Percentiles rank a stretch among this genome's conserved stretches.
These are phyloP conservation scores for Stenichneumon culpator DNA, from an alignment of 2,888 invertebrate species.

Conservation along the genomic window DNA sequence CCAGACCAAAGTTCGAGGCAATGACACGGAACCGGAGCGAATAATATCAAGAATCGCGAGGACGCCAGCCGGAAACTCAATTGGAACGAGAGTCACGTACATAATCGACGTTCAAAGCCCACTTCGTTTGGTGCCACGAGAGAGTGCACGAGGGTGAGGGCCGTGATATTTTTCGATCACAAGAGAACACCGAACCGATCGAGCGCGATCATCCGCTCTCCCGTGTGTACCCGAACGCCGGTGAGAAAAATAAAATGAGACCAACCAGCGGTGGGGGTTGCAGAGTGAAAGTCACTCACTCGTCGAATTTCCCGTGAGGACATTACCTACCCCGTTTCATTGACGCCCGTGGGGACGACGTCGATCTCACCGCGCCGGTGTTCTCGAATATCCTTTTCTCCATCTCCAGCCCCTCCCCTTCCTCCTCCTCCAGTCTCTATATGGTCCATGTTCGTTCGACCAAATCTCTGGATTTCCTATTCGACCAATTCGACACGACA, in stretches of 20 bases:
- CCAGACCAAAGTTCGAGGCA: neutral
- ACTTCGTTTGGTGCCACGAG: slow-evolving; percentile 50
- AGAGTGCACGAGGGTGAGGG: slow-evolving; percentile 13
- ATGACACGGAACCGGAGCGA: neutral
- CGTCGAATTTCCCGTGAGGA: slow-evolving; percentile 68
- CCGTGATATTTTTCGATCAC: slow-evolving; percentile 53
- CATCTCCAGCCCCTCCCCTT: neutral
- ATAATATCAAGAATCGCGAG: slow-evolving; percentile 42
- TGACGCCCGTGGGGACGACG: slow-evolving; percentile 45
- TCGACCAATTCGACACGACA: slow-evolving; percentile 28
- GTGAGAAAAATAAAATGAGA: slow-evolving; percentile 60
- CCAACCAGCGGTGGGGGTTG: slow-evolving; percentile 10
- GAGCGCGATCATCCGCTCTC: slow-evolving; percentile 56
- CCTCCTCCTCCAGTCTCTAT: neutral
- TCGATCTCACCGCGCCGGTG: neutral
- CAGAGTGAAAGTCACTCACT: slow-evolving; percentile 63
- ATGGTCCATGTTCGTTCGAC: neutral
- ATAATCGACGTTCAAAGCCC: slow-evolving; percentile 65
- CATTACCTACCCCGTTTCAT: slow-evolving; percentile 59
- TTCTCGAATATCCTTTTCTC: slow-evolving; percentile 39
- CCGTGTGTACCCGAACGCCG: slow-evolving; percentile 31
- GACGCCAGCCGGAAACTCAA: slow-evolving; percentile 42
- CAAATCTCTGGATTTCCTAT: slow-evolving; percentile 43
- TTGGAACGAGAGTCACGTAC: slow-evolving; percentile 65
- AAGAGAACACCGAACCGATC: slow-evolving; percentile 55